Evolutionary conservation across 2,888 invertebrate species (phyloP).

Genomic region (Leptinotarsa rubiginosa): DNA sequence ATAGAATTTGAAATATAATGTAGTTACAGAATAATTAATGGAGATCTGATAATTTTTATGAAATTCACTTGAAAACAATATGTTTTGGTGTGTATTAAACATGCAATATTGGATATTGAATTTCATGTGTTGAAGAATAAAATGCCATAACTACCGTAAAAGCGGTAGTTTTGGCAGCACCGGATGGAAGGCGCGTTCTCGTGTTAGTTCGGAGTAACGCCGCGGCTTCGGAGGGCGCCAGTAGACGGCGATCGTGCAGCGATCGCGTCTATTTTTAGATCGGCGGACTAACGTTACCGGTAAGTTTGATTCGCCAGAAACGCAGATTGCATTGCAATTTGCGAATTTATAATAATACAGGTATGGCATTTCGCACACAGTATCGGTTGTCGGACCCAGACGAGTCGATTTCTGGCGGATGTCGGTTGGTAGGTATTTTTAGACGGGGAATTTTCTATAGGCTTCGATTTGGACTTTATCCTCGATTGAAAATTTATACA

Average conservation of each 20-base stretch:
- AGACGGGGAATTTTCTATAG: background rate
- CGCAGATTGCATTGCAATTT: constrained; percentile 22
- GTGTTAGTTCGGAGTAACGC: constrained; percentile 48
- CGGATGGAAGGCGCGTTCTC: constrained; percentile 13
- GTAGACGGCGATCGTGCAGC: constrained; percentile 36
- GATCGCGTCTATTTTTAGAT: constrained; percentile 59
- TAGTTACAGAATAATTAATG: too few species aligned
- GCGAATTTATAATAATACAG: constrained; percentile 19
- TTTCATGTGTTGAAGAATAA: too few species aligned
- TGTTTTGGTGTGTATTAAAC: too few species aligned
- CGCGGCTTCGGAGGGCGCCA: constrained; percentile 51
- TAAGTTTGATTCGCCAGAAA: constrained; percentile 43
- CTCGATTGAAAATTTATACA: too few species aligned
- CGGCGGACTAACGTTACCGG: constrained; percentile 55
- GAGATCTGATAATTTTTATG: too few species aligned
- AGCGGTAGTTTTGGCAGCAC: background rate
- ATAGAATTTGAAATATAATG: too few species aligned
- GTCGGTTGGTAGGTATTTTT: background rate
- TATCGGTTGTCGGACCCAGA: constrained; percentile 11
- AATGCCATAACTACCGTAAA: too few species aligned
- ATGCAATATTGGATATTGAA: too few species aligned
- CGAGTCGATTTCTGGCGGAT: constrained; percentile 6
- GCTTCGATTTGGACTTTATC: background rate
- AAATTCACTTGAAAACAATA: too few species aligned
- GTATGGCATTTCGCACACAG: constrained; percentile 11